These are phyloP conservation scores for Troides helena DNA, from an alignment of 2,888 invertebrate species.

Conservation along the genomic window DNA sequence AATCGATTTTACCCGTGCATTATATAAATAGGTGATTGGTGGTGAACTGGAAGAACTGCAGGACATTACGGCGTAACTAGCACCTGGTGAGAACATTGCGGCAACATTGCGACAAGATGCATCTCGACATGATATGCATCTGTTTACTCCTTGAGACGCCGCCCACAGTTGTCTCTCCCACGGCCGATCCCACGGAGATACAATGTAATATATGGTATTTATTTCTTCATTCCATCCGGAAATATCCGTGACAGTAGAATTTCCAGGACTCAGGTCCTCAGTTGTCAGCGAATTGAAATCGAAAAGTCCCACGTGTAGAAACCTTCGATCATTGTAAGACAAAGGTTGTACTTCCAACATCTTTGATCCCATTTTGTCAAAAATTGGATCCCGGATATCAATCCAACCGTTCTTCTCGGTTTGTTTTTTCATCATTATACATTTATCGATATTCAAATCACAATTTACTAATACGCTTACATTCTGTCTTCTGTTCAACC, in stretches of 20 bases:
- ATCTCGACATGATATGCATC: conserved; percentile 82
- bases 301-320: conserved; percentile 63
- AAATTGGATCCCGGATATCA: conserved; percentile 78
- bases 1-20: conserved; percentile 55
- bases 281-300: conserved; percentile 53
- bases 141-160: conserved; percentile 79
- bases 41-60: conserved; percentile 62
- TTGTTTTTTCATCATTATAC: conserved; percentile 63
- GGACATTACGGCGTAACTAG: conserved; percentile 56
- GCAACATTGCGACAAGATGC: conserved; percentile 84
- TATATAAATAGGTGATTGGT: conserved; percentile 69
- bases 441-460: conserved; percentile 61
- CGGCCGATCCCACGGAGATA: conserved; percentile 82
- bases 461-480: conserved; percentile 82
- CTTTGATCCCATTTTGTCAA: conserved; percentile 65
- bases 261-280: conserved; percentile 77
- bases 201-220: conserved; percentile 84
- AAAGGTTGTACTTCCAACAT: conserved; percentile 68
- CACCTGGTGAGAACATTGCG: conserved; percentile 75
- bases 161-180: conserved; percentile 85
- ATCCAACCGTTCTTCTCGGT: conserved; percentile 86
- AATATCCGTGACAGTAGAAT: conserved; percentile 80
- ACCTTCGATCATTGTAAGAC: conserved; percentile 62
- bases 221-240: conserved; percentile 82
- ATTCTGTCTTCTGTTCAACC: conserved; percentile 94